Evolutionary conservation across 2,797 vertebrate genomes (phyloP), one percentile per base, ranked within the genome.

Genomic region (Sebastes minor): DNA sequence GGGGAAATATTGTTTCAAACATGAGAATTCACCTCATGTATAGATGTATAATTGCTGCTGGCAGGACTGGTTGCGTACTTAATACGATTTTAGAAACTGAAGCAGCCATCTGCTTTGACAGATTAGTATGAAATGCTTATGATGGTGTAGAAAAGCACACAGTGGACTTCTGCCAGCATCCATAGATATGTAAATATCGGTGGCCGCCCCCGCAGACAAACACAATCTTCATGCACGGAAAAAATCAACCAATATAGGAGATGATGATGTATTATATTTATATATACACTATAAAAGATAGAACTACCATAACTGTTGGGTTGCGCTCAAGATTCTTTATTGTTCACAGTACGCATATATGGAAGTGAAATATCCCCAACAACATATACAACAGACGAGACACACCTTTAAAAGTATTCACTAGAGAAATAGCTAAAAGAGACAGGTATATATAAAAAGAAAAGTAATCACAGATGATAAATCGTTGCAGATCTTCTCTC

Each of bases 401-500:
- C 38, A 42, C 38, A 42, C 38, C 38, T 42, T 42, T 42, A 42
- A 42, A 42, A 42, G 38, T 42, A 42, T 42, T 42, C 38, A 42
- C 38, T 42, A 42, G 14, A 46, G 16, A 46, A 46, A 46, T 46
- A 46, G 42, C 42, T 46, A 46, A 46, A 46, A 46, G 42, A 46
- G 42, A 18, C 16, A 46, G 42, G 42, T 18, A 46, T 46, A 18
- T 46, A 8, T 18, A 46, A 46, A 46, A 42, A 42, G 38, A 46
- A 46, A 16, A 18, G 16, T 46, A 46, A 46, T 46, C 42, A 18
- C 42, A 18, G 42, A 46, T 46, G 42, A 42, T 46, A 46, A 46
- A 18, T 46, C 4, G 2, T 62, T 85, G 72, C 86, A 99, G 98
- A 99, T 99, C 91, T 99, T 99, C 92, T 99, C 98, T 0, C 94